These are phyloP conservation scores for Gryllus bimaculatus DNA, from an alignment of 1,140 invertebrate genomes.

Conservation along the genomic window DNA sequence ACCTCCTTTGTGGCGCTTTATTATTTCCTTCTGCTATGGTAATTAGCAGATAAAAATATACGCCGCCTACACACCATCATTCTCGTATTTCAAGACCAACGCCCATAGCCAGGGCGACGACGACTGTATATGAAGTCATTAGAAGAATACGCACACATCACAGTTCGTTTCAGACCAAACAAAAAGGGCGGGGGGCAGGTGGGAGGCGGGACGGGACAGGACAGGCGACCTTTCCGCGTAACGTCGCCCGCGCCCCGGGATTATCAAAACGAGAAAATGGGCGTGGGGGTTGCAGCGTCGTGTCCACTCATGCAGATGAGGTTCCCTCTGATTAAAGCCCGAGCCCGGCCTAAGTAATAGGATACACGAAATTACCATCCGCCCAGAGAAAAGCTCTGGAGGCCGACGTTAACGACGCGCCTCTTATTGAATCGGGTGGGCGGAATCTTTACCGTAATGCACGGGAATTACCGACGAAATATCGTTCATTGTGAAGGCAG, in stretches of 20 bases:
- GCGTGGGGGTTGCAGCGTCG: background rate
- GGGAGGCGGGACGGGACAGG: background rate
- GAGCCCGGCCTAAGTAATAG: background rate
- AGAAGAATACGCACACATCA: background rate
- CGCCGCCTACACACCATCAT: background rate
- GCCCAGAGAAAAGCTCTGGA: background rate
- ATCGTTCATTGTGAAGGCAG: background rate
- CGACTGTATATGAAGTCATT: background rate
- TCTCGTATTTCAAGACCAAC: background rate
- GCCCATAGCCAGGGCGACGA: background rate
- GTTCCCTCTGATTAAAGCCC: background rate
- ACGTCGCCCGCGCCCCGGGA: background rate
- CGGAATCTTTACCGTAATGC: background rate
- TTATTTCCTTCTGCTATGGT: conserved; percentile 15
- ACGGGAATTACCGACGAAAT: background rate
- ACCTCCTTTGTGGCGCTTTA: conserved; percentile 6
- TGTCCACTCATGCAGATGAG: background rate
- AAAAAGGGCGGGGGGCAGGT: background rate
- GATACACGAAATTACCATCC: conserved; percentile 4
- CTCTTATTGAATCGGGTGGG: background rate
- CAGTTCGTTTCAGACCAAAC: background rate
- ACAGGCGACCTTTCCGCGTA: background rate
- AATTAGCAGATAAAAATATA: conserved; percentile 19
- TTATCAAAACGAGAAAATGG: conserved; percentile 1
- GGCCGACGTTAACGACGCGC: background rate